Percentiles rank a stretch among this genome's conserved stretches.
These are phyloP conservation scores for Balaeniceps rex DNA, from an alignment of 2,113 vertebrate genomes.

Conservation along the genomic window DNA sequence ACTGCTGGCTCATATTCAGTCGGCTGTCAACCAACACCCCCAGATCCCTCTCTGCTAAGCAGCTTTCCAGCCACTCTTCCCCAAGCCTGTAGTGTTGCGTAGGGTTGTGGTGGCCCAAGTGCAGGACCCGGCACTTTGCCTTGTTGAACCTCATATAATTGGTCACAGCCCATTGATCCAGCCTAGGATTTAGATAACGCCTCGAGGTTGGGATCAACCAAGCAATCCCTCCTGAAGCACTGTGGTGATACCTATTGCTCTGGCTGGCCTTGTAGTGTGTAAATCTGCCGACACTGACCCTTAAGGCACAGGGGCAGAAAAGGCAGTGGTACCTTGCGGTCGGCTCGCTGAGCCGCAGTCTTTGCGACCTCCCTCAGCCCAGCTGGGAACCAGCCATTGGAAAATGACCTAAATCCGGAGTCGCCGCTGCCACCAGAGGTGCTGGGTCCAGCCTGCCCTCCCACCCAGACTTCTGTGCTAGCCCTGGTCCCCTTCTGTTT, in stretches of 20 bases:
- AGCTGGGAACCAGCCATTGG: not conserved
- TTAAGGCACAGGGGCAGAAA: too few relatives aligned
- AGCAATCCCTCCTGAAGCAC: not conserved
- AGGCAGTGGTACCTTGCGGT: not conserved
- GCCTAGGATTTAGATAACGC: too few relatives aligned
- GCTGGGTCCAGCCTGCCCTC: not conserved
- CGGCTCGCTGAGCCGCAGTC: accelerated
- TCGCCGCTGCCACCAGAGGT: not conserved
- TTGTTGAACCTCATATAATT: too few relatives aligned
- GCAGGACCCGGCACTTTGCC: too few relatives aligned
- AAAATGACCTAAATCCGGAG: not conserved
- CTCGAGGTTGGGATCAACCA: not conserved
- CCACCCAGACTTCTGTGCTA: not conserved
- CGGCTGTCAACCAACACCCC: too few relatives aligned
- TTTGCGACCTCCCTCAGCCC: not conserved
- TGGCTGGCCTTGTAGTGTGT: accelerated
- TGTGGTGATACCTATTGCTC: not conserved
- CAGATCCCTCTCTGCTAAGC: too few relatives aligned
- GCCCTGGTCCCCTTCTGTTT: not conserved
- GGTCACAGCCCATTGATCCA: too few relatives aligned
- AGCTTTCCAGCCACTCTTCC: too few relatives aligned
- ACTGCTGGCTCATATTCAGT: too few relatives aligned
- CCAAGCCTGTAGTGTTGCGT: too few relatives aligned
- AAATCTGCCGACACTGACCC: not conserved
- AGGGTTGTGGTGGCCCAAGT: too few relatives aligned